A percentile compares a stretch with the other conserved stretches of the same genome.
These are phyloP conservation scores for Rugalucina vietnamica DNA, from an alignment of 2,888 invertebrate genomes.

Conservation along the genomic window DNA sequence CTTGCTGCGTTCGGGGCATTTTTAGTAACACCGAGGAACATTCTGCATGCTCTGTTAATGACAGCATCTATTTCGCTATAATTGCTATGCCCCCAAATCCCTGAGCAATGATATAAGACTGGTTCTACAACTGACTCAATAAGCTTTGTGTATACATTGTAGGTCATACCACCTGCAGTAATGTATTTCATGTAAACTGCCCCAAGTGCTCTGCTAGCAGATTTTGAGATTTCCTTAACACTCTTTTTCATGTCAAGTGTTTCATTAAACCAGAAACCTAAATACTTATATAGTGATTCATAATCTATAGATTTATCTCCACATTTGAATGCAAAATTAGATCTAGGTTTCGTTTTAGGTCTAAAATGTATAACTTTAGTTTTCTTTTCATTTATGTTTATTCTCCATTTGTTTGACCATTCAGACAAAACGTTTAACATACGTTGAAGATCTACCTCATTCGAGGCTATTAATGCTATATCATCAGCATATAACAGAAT, in stretches of 20 bases:
- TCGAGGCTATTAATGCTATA: neutral
- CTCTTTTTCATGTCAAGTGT: no score
- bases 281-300: no score
- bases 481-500: neutral
- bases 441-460: neutral
- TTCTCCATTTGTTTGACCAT: neutral
- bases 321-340: neutral
- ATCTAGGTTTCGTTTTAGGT: neutral
- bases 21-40: neutral
- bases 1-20: neutral
- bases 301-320: neutral
- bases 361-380: neutral
- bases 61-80: neutral
- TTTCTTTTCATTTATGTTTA: neutral
- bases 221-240: no score
- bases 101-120: neutral
- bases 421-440: neutral
- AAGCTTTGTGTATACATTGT: neutral
- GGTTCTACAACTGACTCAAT: conserved; percentile 5
- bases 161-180: neutral
- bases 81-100: neutral
- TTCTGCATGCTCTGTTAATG: neutral
- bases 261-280: no score
- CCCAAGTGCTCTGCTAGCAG: neutral
- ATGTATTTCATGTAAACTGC: neutral